Percentiles rank a stretch among this genome's conserved stretches.
These are phyloP conservation scores for Hoplias malabaricus DNA, from an alignment of 2,113 vertebrate species.

Conservation along the genomic window DNA sequence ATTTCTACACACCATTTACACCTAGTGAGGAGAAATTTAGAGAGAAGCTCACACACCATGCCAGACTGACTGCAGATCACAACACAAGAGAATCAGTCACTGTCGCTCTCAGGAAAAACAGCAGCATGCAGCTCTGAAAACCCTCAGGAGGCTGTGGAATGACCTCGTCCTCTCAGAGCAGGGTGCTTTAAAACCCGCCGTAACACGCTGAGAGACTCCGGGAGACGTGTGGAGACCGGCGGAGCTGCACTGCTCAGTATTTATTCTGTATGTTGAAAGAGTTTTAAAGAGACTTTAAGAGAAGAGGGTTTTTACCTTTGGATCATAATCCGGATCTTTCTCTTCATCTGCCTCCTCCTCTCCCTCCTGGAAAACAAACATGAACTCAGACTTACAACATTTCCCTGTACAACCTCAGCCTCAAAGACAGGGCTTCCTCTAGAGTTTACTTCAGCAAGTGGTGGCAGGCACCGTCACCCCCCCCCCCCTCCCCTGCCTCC, in stretches of 20 bases:
- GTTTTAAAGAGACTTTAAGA: background rate
- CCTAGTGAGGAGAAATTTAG: constrained; percentile 82
- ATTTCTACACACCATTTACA: constrained; percentile 83
- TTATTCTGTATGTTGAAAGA: constrained; percentile 67
- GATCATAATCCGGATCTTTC: constrained; percentile 95
- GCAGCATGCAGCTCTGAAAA: background rate
- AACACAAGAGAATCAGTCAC: constrained; percentile 57
- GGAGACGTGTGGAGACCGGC: background rate
- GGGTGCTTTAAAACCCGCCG: too few relatives aligned
- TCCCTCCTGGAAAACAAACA: constrained; percentile 81
- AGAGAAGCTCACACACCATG: constrained; percentile 75
- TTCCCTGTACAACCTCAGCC: too few relatives aligned
- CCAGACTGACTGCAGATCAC: constrained; percentile 68
- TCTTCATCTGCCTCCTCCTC: constrained; percentile 99
- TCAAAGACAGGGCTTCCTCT: too few relatives aligned
- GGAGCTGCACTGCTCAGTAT: constrained; percentile 60
- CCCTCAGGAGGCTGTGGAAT: background rate
- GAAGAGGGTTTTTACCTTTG: constrained; percentile 78
- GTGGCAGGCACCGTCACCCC: too few relatives aligned
- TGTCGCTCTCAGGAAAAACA: constrained; percentile 45
- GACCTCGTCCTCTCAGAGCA: background rate
- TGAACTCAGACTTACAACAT: too few relatives aligned
- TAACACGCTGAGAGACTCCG: background rate
- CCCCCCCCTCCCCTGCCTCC: too few relatives aligned
- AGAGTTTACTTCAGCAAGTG: too few relatives aligned